Evolutionary conservation across 2,888 invertebrate species (phyloP).

Genomic region (Leptinotarsa rubiginosa): DNA sequence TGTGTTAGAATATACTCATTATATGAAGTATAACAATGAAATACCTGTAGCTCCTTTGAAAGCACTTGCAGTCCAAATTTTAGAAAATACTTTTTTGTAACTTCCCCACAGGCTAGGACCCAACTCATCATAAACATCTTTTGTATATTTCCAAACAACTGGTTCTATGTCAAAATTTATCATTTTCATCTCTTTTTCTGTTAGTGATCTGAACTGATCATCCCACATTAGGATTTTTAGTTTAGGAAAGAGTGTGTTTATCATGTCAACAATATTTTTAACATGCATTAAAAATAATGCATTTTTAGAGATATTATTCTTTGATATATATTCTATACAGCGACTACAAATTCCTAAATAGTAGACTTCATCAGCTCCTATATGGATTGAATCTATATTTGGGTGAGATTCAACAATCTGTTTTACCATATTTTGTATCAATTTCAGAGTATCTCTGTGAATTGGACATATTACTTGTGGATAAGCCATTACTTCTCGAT

Average conservation of each 20-base stretch:
- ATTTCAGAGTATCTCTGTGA: conserved; percentile 68
- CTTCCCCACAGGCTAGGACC: conserved; percentile 68
- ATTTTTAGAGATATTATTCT: conserved; percentile 67
- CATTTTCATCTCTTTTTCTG: conserved; percentile 65
- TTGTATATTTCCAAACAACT: conserved; percentile 79
- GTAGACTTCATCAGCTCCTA: conserved; percentile 88
- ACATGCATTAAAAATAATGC: conserved; percentile 76
- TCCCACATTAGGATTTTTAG: conserved; percentile 82
- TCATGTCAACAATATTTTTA: conserved; percentile 67
- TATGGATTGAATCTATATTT: conserved; percentile 70
- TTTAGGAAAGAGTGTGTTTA: conserved; percentile 67
- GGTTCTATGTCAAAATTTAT: conserved; percentile 70
- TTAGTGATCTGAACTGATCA: conserved; percentile 78
- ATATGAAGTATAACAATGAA: neutral
- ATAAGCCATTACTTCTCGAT: conserved; percentile 74
- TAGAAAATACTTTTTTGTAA: conserved; percentile 73
- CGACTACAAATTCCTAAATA: conserved; percentile 73
- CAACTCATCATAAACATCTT: conserved; percentile 62
- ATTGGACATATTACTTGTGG: conserved; percentile 80
- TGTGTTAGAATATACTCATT: neutral
- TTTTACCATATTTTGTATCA: conserved; percentile 77
- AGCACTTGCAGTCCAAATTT: conserved; percentile 85
- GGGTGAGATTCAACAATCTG: conserved; percentile 76
- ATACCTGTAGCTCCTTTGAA: conserved; percentile 82
- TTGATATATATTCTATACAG: conserved; percentile 67